These are phyloP conservation scores for Alviniconcha strummeri DNA, from an alignment of 2,888 invertebrate species.

Conservation along the genomic window DNA sequence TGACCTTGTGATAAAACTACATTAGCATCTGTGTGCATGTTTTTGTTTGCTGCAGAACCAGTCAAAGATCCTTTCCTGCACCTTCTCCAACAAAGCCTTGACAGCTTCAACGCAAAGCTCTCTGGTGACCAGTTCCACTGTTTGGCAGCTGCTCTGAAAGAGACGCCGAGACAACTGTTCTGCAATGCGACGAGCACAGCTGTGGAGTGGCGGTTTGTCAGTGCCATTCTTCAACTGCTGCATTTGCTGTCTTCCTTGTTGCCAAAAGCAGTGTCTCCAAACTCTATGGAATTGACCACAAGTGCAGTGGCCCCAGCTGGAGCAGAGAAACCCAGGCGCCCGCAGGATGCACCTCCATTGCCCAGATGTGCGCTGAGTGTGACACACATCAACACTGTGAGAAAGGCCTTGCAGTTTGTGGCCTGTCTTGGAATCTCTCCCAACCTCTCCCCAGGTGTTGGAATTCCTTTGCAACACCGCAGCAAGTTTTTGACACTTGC, in stretches of 20 bases:
- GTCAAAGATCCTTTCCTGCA: neutral
- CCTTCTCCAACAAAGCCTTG: neutral
- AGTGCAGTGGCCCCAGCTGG: neutral
- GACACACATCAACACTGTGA: slow-evolving; percentile 80
- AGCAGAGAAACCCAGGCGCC: slow-evolving; percentile 19
- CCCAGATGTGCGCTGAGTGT: slow-evolving; percentile 78
- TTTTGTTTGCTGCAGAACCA: slow-evolving; percentile 8
- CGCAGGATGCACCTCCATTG: slow-evolving; percentile 50
- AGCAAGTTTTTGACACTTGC: neutral
- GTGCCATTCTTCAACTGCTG: slow-evolving; percentile 14
- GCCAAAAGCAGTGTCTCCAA: too few species aligned
- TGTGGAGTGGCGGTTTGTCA: slow-evolving; percentile 15
- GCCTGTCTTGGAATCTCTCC: slow-evolving; percentile 81
- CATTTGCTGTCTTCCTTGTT: neutral
- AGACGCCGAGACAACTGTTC: neutral
- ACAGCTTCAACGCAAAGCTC: neutral
- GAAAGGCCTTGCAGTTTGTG: slow-evolving; percentile 79
- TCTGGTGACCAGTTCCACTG: neutral
- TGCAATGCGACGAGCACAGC: neutral
- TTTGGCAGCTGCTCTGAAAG: neutral
- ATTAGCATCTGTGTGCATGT: too few species aligned
- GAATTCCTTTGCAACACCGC: slow-evolving; percentile 73
- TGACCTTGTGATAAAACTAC: too few species aligned
- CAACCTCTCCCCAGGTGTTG: slow-evolving; percentile 81
- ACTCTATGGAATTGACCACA: neutral